Conservation (phyloP, 2,113 vertebrate species). For the Malurus melanocephalus region DNA sequence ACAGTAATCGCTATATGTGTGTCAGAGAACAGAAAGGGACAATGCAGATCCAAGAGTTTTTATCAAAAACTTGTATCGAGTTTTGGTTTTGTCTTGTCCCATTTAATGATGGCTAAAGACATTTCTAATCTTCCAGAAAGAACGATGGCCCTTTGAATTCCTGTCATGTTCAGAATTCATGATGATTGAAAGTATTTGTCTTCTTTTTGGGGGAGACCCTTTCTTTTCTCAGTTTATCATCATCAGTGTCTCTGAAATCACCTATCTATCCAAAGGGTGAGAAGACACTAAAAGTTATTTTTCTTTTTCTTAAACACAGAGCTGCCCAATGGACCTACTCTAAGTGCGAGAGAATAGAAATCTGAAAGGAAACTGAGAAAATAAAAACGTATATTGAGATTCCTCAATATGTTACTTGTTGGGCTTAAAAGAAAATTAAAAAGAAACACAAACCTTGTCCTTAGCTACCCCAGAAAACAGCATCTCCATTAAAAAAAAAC, state of each 20-base stretch:
- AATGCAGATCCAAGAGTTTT: not conserved
- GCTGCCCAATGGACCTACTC: not conserved
- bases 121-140: not conserved
- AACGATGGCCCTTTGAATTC: not conserved
- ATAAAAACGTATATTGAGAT: not conserved
- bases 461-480: not conserved
- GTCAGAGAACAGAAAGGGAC: not conserved
- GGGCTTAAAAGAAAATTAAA: not conserved
- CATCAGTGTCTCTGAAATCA: not conserved
- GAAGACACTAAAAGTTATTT: not conserved
- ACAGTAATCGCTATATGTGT: not conserved
- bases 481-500: not conserved
- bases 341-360: not conserved
- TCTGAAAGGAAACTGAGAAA: constrained; percentile 2
- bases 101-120: not conserved
- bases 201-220: not conserved
- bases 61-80: not conserved
- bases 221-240: not conserved
- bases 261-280: not conserved
- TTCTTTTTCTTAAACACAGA: not conserved
- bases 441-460: not conserved
- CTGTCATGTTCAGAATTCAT: not conserved
- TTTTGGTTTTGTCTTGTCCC: not conserved
- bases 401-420: not conserved
- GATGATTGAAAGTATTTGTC: not conserved